phyloP scores from a whole-genome alignment of 2,888 invertebrate species.

The Sceliomorpha sp. region DNA sequence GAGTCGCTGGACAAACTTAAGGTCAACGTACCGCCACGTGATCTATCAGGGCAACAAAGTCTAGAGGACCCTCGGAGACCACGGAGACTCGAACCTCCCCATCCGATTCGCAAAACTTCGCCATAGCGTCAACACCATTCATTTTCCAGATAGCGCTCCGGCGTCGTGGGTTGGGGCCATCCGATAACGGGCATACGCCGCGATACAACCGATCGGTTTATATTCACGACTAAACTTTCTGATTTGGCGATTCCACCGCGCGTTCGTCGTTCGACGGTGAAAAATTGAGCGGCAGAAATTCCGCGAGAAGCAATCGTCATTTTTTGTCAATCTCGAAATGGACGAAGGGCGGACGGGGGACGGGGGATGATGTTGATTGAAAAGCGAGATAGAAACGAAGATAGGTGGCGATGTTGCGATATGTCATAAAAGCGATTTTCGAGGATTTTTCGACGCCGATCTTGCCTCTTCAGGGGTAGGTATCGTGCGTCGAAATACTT shows the following conservation, averaged over 20 bases:
- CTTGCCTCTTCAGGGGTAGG: constrained; percentile 1
- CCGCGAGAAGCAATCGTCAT: constrained; percentile 1
- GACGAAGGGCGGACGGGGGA: background rate
- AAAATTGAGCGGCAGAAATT: no score
- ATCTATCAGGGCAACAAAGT: constrained; percentile 32
- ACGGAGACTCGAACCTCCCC: constrained; percentile 13
- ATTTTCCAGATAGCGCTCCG: background rate
- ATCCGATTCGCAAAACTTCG: constrained; percentile 24
- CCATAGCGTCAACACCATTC: constrained; percentile 20
- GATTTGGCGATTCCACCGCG: no score
- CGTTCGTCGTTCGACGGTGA: no score
- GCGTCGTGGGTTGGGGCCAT: no score
- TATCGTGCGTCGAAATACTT: constrained; percentile 13
- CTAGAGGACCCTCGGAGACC: constrained; percentile 33
- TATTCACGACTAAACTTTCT: no score
- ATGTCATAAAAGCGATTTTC: background rate
- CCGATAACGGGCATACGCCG: no score
- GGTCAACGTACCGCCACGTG: constrained; percentile 44
- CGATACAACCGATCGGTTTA: no score
- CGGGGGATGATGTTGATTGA: background rate
- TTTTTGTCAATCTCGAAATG: background rate
- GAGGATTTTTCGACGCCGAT: constrained; percentile 1
- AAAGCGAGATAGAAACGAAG: background rate
- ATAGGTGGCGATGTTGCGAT: background rate
- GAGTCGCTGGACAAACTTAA: constrained; percentile 29